Evolutionary conservation across 1,140 invertebrate species (phyloP).

Genomic region (Copidosoma floridanum): DNA sequence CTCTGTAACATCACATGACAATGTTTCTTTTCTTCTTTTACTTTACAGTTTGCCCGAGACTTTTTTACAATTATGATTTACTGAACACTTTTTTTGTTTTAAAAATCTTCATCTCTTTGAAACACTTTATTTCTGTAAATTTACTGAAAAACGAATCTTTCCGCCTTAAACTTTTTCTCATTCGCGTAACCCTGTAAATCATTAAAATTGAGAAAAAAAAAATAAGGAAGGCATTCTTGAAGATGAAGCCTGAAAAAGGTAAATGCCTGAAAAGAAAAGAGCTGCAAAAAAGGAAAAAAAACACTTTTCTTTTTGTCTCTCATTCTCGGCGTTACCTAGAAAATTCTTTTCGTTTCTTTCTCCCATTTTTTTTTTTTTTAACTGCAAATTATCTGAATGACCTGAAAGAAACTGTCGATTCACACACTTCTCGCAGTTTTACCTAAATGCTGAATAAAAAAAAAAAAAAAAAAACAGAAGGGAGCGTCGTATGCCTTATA

Average conservation of each 20-base stretch:
- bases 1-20: conserved; percentile 54
- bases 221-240: conserved; percentile 23
- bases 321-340: conserved; percentile 17
- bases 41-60: conserved; percentile 14
- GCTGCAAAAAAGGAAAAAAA: conserved; percentile 50
- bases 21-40: conserved; percentile 26
- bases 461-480: conserved; percentile 8
- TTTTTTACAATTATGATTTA: too few species aligned
- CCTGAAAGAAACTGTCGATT: conserved; percentile 22
- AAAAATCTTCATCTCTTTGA: conserved; percentile 32
- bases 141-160: conserved; percentile 31
- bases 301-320: conserved; percentile 31
- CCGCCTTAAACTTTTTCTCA: conserved; percentile 34
- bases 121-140: conserved; percentile 29
- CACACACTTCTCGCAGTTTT: conserved; percentile 3
- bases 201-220: conserved; percentile 38
- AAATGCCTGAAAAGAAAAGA: conserved; percentile 56
- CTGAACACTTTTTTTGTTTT: conserved; percentile 6
- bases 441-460: conserved; percentile 29
- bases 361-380: conserved; percentile 6
- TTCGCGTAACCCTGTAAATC: conserved; percentile 49
- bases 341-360: conserved; percentile 6
- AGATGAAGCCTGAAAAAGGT: conserved; percentile 27
- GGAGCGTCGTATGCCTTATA: conserved; percentile 2
- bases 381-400: conserved; percentile 4